Percentiles rank a stretch among this genome's conserved stretches.
phyloP scores from a whole-genome alignment of 2,113 vertebrate genomes.

The Scortum barcoo region DNA sequence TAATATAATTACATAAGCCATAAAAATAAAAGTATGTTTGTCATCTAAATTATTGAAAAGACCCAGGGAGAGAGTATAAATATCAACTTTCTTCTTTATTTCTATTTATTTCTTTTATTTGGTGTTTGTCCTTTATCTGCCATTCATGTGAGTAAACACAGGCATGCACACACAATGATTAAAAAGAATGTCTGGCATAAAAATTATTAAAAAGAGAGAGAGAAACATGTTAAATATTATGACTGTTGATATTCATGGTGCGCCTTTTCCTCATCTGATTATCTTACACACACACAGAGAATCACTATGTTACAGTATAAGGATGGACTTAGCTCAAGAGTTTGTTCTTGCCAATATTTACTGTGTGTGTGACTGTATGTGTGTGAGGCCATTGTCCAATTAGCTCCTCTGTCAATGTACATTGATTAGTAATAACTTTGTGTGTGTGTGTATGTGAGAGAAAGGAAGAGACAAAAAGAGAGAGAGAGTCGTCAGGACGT shows the following conservation, averaged over 20 bases:
- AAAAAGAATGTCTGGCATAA: neutral
- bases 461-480: conserved; percentile 3
- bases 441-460: neutral
- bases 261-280: conserved; percentile 1
- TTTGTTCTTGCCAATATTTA: conserved; percentile 51
- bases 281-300: conserved; percentile 3
- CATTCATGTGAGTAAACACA: neutral
- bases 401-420: conserved; percentile 39
- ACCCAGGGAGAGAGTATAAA: conserved; percentile 16
- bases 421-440: conserved; percentile 28
- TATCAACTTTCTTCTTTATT: neutral
- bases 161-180: neutral
- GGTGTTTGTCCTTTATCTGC: neutral
- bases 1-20: conserved; percentile 48
- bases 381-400: conserved; percentile 41
- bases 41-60: conserved; percentile 41
- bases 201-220: conserved; percentile 5
- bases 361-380: neutral
- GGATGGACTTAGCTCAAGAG: conserved; percentile 19
- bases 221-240: conserved; percentile 2
- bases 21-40: conserved; percentile 47
- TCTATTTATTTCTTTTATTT: conserved; percentile 65
- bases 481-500: conserved; percentile 25
- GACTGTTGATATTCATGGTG: conserved; percentile 29
- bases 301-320: conserved; percentile 27